Evolutionary conservation across 2,888 invertebrate genomes (phyloP).

Genomic region (Meganola albula): DNA sequence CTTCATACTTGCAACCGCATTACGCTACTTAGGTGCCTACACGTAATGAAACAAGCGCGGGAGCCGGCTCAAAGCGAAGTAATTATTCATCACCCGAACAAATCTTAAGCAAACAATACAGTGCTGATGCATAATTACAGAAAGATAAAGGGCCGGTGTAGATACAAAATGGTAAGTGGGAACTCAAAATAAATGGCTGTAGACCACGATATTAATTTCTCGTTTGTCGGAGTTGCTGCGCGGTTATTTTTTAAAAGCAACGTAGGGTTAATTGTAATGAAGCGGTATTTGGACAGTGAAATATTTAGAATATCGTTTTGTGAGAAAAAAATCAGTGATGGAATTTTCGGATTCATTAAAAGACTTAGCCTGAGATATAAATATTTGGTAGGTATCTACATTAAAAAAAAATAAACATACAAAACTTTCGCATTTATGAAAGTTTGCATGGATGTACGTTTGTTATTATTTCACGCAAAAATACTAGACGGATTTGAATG

Average conservation of each 20-base stretch:
- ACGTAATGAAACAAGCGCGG: conserved; percentile 33
- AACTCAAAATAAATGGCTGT: conserved; percentile 54
- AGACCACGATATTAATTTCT: conserved; percentile 65
- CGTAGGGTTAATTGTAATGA: conserved; percentile 60
- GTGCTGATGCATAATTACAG: conserved; percentile 59
- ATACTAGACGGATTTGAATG: too few relatives aligned
- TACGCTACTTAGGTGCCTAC: conserved; percentile 24
- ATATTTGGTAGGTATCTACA: too few relatives aligned
- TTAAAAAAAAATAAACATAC: too few relatives aligned
- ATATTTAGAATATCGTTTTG: conserved; percentile 29
- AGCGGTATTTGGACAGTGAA: conserved; percentile 40
- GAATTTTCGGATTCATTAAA: too few relatives aligned
- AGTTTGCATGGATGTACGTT: too few relatives aligned
- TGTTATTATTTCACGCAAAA: too few relatives aligned
- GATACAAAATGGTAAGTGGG: conserved; percentile 58
- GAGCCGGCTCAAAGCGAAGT: conserved; percentile 29
- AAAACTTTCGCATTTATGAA: too few relatives aligned
- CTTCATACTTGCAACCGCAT: conserved; percentile 24
- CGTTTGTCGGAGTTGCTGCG: conserved; percentile 56
- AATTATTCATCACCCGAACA: conserved; percentile 47
- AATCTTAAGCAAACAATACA: conserved; percentile 59
- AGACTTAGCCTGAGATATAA: neutral
- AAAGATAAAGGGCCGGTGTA: conserved; percentile 47
- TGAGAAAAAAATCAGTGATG: conserved; percentile 16
- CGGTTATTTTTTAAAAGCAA: conserved; percentile 50